Evolutionary conservation across 1,140 invertebrate genomes (phyloP).

Genomic region (Caerostris extrusa): DNA sequence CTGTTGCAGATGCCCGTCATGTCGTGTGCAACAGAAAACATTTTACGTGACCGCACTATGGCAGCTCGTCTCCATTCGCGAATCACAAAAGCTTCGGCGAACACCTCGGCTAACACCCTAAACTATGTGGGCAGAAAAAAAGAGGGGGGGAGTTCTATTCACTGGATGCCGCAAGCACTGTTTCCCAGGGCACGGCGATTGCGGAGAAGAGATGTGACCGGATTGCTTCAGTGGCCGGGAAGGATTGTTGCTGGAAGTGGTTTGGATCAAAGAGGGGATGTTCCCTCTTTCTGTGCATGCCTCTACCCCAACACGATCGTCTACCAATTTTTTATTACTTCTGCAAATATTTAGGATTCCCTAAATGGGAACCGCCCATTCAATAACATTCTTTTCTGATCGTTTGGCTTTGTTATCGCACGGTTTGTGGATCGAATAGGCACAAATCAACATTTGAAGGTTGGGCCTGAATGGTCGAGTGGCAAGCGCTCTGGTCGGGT

Average conservation of each 20-base stretch:
- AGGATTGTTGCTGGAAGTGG: too few relatives aligned
- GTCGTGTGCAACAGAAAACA: not conserved
- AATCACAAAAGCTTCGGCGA: not conserved
- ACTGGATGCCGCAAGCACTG: not conserved
- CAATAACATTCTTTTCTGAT: not conserved
- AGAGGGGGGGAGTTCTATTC: too few relatives aligned
- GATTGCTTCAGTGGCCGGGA: not conserved
- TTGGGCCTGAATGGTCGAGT: too few relatives aligned
- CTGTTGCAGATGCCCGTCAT: not conserved
- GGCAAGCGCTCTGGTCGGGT: too few relatives aligned
- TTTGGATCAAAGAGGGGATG: not conserved
- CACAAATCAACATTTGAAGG: too few relatives aligned
- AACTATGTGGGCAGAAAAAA: not conserved
- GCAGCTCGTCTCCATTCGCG: not conserved
- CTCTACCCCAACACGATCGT: not conserved
- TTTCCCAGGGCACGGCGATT: not conserved
- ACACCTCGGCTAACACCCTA: not conserved
- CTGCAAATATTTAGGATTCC: not conserved
- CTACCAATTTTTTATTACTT: not conserved
- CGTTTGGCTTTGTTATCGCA: not conserved
- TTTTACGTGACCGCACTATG: not conserved
- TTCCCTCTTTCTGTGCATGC: too few relatives aligned
- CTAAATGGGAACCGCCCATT: too few relatives aligned
- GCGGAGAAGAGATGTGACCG: not conserved
- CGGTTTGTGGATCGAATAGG: not conserved